phyloP scores from a whole-genome alignment of 2,113 vertebrate genomes.

The Vanacampus margaritifer region DNA sequence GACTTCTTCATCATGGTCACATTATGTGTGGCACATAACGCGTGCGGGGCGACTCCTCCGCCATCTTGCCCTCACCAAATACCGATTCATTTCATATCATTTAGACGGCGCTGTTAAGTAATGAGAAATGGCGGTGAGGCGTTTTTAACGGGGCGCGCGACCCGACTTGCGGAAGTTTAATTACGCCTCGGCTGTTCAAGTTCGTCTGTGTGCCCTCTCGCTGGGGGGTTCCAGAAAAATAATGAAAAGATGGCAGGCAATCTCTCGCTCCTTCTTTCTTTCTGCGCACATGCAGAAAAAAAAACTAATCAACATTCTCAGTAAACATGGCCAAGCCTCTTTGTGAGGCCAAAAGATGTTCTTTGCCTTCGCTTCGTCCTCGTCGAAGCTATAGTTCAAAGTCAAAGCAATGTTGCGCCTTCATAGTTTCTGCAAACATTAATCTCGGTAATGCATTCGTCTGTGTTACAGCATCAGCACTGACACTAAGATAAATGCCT shows the following conservation, averaged over 20 bases:
- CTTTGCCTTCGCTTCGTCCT: conserved; percentile 16
- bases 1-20: conserved; percentile 51
- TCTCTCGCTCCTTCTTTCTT: conserved; percentile 39
- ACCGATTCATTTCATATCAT: conserved; percentile 60
- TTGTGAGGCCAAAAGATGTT: conserved; percentile 30
- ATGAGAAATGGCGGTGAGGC: conserved; percentile 62
- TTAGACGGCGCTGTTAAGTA: conserved; percentile 61
- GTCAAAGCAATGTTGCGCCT: conserved; percentile 10
- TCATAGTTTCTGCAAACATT: conserved; percentile 13
- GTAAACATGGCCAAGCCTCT: conserved; percentile 39
- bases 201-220: conserved; percentile 59
- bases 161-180: conserved; percentile 68
- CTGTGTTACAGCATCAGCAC: conserved; percentile 11
- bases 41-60: conserved; percentile 45
- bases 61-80: conserved; percentile 58
- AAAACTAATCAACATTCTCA: conserved; percentile 65
- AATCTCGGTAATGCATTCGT: conserved; percentile 10
- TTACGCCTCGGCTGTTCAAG: conserved; percentile 59
- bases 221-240: conserved; percentile 46
- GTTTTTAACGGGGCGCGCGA: conserved; percentile 69
- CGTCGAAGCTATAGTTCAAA: conserved; percentile 13
- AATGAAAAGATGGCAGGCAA: conserved; percentile 63
- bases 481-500: background rate
- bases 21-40: conserved; percentile 45
- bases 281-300: conserved; percentile 53